Evolutionary conservation across 2,888 invertebrate species (phyloP).

Genomic region (Standfussiana lucernea): DNA sequence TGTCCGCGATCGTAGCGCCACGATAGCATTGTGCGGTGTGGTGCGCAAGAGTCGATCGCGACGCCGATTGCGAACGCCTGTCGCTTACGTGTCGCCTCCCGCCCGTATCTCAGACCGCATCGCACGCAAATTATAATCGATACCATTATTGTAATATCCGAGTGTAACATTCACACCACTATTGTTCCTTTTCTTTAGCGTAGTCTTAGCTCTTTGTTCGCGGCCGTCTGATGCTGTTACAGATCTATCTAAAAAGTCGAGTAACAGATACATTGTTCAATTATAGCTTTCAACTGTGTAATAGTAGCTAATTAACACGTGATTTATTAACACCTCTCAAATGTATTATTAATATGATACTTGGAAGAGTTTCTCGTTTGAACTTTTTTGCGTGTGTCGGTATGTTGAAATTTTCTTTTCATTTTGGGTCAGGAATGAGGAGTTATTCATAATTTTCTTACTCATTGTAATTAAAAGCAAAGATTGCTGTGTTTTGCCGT

Average conservation of each 20-base stretch:
- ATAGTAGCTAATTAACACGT: slow-evolving; percentile 66
- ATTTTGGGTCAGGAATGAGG: slow-evolving; percentile 32
- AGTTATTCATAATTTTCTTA: slow-evolving; percentile 57
- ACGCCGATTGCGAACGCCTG: slow-evolving; percentile 87
- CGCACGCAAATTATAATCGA: slow-evolving; percentile 91
- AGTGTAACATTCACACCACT: slow-evolving; percentile 87
- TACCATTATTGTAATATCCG: slow-evolving; percentile 90
- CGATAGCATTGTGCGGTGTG: slow-evolving; percentile 89
- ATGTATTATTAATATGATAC: slow-evolving; percentile 58
- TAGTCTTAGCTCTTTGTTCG: slow-evolving; percentile 76
- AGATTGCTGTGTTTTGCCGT: slow-evolving; percentile 49
- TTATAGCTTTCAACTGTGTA: slow-evolving; percentile 75
- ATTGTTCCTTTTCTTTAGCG: slow-evolving; percentile 85
- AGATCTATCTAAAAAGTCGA: slow-evolving; percentile 69
- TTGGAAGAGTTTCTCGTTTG: slow-evolving; percentile 42
- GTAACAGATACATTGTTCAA: slow-evolving; percentile 72
- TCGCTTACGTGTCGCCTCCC: slow-evolving; percentile 89
- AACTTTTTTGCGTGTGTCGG: slow-evolving; percentile 42
- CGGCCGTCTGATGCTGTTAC: slow-evolving; percentile 69
- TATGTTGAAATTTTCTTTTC: slow-evolving; percentile 46
- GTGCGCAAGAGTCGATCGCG: slow-evolving; percentile 86
- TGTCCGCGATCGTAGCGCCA: slow-evolving; percentile 87
- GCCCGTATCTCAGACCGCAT: slow-evolving; percentile 86
- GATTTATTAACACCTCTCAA: slow-evolving; percentile 64
- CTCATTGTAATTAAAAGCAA: slow-evolving; percentile 48